phyloP scores from a whole-genome alignment of 37 sponge, comb jelly and placozoan species.

The Tethya wilhelma region DNA sequence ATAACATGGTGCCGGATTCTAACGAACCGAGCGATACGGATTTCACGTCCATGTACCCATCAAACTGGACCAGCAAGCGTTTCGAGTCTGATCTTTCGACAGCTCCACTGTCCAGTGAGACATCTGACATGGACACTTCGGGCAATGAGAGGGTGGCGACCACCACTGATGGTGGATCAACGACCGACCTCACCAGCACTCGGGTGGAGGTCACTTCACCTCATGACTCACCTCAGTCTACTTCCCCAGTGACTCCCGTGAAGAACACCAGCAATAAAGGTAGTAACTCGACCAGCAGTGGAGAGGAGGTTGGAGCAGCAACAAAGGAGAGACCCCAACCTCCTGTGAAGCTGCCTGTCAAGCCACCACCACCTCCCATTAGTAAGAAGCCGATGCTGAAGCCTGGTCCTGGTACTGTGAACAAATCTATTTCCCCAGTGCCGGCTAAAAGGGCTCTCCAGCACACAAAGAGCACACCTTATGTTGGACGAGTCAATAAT shows the following conservation, averaged over 20 bases:
- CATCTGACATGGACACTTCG: conserved; percentile 78
- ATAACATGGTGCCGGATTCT: conserved; percentile 17
- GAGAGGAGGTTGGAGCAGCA: neutral
- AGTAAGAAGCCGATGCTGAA: neutral
- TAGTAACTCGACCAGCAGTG: too few species aligned
- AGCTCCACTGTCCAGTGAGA: conserved; percentile 74
- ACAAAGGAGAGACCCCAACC: too few species aligned
- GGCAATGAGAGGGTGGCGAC: conserved; percentile 47
- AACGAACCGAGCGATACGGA: conserved; percentile 56
- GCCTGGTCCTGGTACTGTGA: neutral
- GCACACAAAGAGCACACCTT: conserved; percentile 3
- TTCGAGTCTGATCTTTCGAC: conserved; percentile 64
- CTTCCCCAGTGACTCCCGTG: neutral
- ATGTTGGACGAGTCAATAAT: too few species aligned
- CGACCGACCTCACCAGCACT: neutral
- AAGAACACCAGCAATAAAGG: too few species aligned
- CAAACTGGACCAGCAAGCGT: conserved; percentile 13
- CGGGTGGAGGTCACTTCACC: neutral
- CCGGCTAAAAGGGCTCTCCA: conserved; percentile 2
- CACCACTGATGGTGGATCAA: neutral
- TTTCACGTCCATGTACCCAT: neutral
- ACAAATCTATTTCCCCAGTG: neutral
- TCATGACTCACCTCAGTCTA: too few species aligned
- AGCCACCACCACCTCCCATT: neutral
- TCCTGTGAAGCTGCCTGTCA: neutral